Base-by-base conservation (phyloP, 1,140 invertebrate species). In the Gonioctena quinquepunctata region DNA sequence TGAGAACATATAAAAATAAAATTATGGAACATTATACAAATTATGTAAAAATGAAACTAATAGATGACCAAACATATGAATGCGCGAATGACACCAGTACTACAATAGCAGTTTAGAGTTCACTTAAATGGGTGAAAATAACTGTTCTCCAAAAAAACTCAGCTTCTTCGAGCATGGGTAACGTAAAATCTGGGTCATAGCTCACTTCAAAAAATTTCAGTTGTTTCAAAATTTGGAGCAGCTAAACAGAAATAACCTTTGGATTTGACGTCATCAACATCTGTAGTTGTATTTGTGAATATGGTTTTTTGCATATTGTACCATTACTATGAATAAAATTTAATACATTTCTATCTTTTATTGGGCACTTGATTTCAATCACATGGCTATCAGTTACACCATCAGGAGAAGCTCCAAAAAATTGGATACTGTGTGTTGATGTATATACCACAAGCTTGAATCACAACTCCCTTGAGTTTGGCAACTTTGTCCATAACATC, bases 211-310 rank as follows among this genome's bases (percentile, higher is more conserved):
- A 42, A 42, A 42, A n/a, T n/a, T 42, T 62, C 66, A 49, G 26
- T 72, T 66, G 33, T 21, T 68, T 76, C 76, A 71, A 77, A 77
- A 66, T 69, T 48, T 23, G 73, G 70, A 66, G 70, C 68, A 5
- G 72, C 70, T 11, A n/a, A n/a, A 77, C 71, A 71, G 62, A 77
- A 77, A 16, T 68, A 33, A 56, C 68, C 42, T 66, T 69, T 65
- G 11, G 69, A 63, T 63, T 70, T 74, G 33, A 80, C 81, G 76
- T 79, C 22, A 85, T 67, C 48, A 80, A 83, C 84, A 86, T 86
- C 77, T 86, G 85, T 16, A 85, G 74, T 68, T 85, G 84, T 22
- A 86, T 83, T 72, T 86, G 84, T 7, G 83, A 84, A 73, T 82
- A 81, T 57, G 82, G 85, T 67, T 84, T 86, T 0, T 77, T 76